These are phyloP conservation scores for Camelus dromedarius DNA, from an alignment of 2,113 vertebrate species.

Conservation along the genomic window DNA sequence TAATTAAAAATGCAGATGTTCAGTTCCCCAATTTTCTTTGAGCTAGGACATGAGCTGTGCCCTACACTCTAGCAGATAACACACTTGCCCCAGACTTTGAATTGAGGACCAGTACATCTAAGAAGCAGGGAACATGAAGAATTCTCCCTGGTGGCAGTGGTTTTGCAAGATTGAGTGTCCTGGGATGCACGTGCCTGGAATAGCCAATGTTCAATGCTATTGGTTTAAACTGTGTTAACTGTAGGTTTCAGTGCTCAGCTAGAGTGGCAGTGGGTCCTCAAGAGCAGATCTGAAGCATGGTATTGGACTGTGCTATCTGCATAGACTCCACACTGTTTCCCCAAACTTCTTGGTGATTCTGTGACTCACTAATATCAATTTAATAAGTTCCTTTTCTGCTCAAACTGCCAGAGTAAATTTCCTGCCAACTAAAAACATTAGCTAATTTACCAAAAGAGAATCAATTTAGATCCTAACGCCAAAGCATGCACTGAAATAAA, in stretches of 20 bases:
- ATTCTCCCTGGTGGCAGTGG: not conserved
- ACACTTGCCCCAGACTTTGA: not conserved
- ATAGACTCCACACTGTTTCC: not conserved
- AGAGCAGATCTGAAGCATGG: not conserved
- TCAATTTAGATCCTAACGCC: not conserved
- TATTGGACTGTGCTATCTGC: not conserved
- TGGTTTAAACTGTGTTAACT: not conserved
- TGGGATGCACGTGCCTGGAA: not conserved
- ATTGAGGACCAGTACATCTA: not conserved
- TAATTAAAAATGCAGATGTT: conserved; percentile 18
- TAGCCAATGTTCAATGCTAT: not conserved
- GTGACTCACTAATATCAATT: not conserved
- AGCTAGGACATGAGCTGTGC: not conserved
- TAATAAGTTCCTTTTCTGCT: conserved; percentile 4
- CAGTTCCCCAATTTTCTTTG: not conserved
- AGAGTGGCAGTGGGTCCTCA: not conserved
- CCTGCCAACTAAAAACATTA: conserved; percentile 7
- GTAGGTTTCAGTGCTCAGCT: not conserved
- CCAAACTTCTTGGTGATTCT: not conserved
- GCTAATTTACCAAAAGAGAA: not conserved
- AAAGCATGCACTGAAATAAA: not conserved
- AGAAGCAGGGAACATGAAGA: not conserved
- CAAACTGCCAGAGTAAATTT: conserved; percentile 9
- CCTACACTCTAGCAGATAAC: not conserved
- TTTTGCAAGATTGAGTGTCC: not conserved